Percentiles rank a stretch among this genome's conserved stretches.
These are phyloP conservation scores for Drosophila tristis DNA, from an alignment of 1,140 invertebrate species.

Conservation along the genomic window DNA sequence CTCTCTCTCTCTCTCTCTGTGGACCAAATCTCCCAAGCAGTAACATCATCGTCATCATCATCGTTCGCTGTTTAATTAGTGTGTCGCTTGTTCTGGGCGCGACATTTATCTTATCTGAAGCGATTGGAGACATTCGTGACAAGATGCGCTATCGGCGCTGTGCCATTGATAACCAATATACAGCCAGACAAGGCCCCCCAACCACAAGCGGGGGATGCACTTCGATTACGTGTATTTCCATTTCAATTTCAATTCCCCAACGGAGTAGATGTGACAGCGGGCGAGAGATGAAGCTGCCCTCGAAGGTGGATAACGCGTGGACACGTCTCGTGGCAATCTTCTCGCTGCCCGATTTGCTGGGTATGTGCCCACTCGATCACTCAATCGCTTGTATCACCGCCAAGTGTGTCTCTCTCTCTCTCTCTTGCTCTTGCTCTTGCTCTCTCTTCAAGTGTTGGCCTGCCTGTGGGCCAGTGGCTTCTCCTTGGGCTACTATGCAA, in stretches of 20 bases:
- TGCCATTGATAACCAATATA: constrained; percentile 23
- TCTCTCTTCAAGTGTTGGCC: constrained; percentile 36
- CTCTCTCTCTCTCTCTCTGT: not conserved
- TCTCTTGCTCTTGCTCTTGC: too few species aligned
- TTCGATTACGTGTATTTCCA: constrained; percentile 22
- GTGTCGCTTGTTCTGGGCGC: constrained; percentile 35
- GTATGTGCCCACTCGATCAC: constrained; percentile 19
- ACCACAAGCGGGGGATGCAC: constrained; percentile 28
- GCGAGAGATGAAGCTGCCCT: constrained; percentile 33
- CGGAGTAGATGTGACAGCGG: constrained; percentile 37
- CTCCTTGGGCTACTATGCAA: constrained; percentile 73
- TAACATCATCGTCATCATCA: constrained; percentile 12
- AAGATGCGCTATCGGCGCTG: constrained; percentile 55
- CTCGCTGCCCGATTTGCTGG: constrained; percentile 61
- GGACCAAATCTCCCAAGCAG: constrained; percentile 5
- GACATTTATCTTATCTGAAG: constrained; percentile 50
- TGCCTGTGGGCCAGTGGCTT: constrained; percentile 70
- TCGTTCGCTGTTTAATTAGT: constrained; percentile 53
- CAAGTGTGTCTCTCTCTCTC: not conserved
- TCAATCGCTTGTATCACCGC: too few species aligned
- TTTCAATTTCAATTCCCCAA: constrained; percentile 23
- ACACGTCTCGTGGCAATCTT: constrained; percentile 47
- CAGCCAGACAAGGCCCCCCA: not conserved
- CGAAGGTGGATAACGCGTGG: constrained; percentile 45
- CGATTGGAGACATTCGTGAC: constrained; percentile 45